Percentiles rank a stretch among this genome's conserved stretches.
Conservation (phyloP, 2,113 vertebrate species). For the Abramis brama region DNA sequence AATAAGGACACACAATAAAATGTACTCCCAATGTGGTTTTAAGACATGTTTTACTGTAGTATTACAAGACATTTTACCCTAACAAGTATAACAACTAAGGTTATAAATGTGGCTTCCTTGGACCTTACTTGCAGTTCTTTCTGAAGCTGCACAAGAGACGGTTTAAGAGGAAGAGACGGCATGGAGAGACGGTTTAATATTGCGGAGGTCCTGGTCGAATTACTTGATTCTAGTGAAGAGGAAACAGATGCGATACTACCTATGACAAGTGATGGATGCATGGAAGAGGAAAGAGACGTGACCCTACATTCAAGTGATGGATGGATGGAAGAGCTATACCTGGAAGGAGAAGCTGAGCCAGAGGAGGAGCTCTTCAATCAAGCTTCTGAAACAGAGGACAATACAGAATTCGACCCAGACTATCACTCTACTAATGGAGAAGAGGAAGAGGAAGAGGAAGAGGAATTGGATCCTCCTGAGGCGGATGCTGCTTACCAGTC, state of each 20-base stretch:
- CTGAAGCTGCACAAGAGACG: neutral
- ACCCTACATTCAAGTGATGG: neutral
- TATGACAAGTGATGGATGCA: neutral
- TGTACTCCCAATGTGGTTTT: neutral
- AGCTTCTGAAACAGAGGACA: neutral
- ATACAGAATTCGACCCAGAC: neutral
- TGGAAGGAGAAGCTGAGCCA: neutral
- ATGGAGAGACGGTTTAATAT: neutral
- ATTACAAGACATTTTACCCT: neutral
- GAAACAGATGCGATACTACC: too few species aligned
- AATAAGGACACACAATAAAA: neutral
- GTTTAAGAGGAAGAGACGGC: neutral
- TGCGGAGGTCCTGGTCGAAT: neutral
- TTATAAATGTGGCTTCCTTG: conserved; percentile 11
- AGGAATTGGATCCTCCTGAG: neutral
- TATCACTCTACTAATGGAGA: neutral
- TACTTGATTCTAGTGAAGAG: neutral
- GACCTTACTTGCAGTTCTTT: conserved; percentile 11
- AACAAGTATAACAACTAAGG: neutral
- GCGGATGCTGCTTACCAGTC: neutral
- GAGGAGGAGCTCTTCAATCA: neutral
- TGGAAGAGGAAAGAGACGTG: neutral
- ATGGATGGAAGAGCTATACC: neutral
- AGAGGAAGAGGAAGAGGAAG: conserved; percentile 3
- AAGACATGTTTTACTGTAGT: neutral